Evolutionary conservation across 1,140 invertebrate species (phyloP), one percentile per base, ranked within the genome.

Genomic region (Bombus consobrinus): DNA sequence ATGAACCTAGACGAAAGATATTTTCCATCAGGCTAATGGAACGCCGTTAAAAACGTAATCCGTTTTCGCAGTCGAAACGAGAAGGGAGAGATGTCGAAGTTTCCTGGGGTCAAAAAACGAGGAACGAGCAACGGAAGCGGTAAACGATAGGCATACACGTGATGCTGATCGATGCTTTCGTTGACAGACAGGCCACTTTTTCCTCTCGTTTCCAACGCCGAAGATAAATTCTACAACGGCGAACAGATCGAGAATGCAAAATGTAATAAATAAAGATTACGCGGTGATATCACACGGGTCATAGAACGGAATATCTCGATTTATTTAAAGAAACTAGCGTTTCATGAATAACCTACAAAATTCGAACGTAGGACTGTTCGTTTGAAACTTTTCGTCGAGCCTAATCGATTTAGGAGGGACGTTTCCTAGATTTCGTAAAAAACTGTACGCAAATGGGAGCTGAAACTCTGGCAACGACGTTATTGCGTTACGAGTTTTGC

Each of bases 151-250:
- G 81, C 73, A 77, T 68, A 76, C 62, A 47, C 73, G 59, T 57
- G 73, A 83, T 76, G 59, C 28, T 83, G 81, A 83, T 83, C 73
- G 81, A 77, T 83, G 57, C 28, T 34, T 62, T 18, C 13, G n/a
- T 32, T 76, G 34, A 39, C 22, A 25, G 41, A 64, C 41, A 12
- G 34, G 22, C 3, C 12, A 66, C 22, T 69, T 77, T 68, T 68
- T 68, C 25, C 25, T 15, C 41, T 32, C 25, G 34, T 43, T 68
- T 37, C 28, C 57, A 4, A 28, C 39, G 41, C 13, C 25, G 39
- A 62, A 57, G 41, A 82, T 64, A 43, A 68, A 43, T 83, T 77
- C 34, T 6, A 10, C 18, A 18, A 34, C 22, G 25, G 34, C 13
- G 15, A 9, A 75, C 12, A 32, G 8, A 22, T 34, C 28, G 28